phyloP scores from a whole-genome alignment of 2,797 vertebrate genomes.

The Anolis apletophallus region DNA sequence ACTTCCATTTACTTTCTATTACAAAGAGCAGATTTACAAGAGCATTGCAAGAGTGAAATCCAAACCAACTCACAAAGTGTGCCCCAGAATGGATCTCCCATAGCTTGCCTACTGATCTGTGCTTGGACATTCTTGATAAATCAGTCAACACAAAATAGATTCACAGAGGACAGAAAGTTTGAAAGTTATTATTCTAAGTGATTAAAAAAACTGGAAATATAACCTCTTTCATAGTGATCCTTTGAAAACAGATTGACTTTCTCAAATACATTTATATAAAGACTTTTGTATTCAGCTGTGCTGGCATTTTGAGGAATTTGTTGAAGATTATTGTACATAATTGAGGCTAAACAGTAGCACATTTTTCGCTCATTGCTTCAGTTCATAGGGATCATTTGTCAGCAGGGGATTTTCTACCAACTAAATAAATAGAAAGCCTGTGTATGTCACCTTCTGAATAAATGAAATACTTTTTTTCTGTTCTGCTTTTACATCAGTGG shows the following conservation, averaged over 20 bases:
- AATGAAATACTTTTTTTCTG: slow-evolving; percentile 21
- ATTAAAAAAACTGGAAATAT: slow-evolving; percentile 3
- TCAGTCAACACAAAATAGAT: background rate
- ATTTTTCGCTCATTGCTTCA: slow-evolving; percentile 41
- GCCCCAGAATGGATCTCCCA: background rate
- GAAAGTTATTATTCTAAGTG: background rate
- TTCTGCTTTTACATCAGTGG: slow-evolving; percentile 40
- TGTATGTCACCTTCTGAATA: slow-evolving; percentile 46
- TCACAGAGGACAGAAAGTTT: background rate
- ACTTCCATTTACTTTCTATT: no score
- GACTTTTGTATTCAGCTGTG: slow-evolving; percentile 53
- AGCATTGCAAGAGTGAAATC: background rate
- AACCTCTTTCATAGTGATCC: background rate
- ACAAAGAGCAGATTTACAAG: no score
- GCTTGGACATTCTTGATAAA: background rate
- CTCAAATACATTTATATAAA: slow-evolving; percentile 49
- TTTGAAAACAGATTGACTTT: slow-evolving; percentile 47
- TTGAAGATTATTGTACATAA: slow-evolving; percentile 52
- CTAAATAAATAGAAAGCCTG: slow-evolving; percentile 65
- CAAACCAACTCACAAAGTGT: background rate
- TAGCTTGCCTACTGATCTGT: background rate
- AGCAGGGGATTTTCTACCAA: slow-evolving; percentile 58
- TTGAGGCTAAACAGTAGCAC: slow-evolving; percentile 3
- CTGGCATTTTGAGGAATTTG: slow-evolving; percentile 57
- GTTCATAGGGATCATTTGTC: slow-evolving; percentile 53